Conservation (phyloP, 1,140 invertebrate genomes). For the Pantala flavescens region DNA sequence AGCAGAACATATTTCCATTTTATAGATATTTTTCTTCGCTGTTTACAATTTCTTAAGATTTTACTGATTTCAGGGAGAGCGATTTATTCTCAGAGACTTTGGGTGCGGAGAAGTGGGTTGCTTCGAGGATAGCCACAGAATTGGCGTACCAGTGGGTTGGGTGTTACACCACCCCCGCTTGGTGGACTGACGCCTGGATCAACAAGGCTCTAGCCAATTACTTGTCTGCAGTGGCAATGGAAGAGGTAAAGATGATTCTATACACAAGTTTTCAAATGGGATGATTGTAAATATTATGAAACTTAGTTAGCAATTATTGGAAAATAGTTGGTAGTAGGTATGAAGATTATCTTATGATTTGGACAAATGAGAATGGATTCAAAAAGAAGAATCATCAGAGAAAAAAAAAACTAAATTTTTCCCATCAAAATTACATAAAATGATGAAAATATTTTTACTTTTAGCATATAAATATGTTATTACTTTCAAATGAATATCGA, state of each 20-base stretch:
- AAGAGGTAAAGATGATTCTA: neutral
- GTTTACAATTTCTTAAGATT: constrained; percentile 27
- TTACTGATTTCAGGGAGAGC: constrained; percentile 45
- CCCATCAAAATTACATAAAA: no score
- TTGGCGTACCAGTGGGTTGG: constrained; percentile 54
- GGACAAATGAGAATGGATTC: no score
- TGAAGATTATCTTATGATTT: no score
- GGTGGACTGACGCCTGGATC: constrained; percentile 54
- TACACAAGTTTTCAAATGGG: neutral
- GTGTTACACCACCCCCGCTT: constrained; percentile 53
- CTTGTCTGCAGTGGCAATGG: constrained; percentile 36
- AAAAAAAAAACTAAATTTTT: no score
- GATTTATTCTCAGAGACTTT: constrained; percentile 46
- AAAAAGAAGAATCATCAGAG: no score
- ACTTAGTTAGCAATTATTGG: no score
- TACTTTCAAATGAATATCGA: no score
- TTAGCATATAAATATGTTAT: no score
- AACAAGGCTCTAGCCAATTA: constrained; percentile 63
- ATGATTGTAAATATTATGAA: neutral
- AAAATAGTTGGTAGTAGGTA: no score
- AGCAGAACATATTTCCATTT: constrained; percentile 11
- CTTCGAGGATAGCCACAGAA: constrained; percentile 32
- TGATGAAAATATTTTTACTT: no score
- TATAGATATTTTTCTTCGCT: constrained; percentile 22
- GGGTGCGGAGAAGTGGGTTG: constrained; percentile 32